These are phyloP conservation scores for Hypomecis atomaria DNA, from an alignment of 2,888 invertebrate species.

Conservation along the genomic window DNA sequence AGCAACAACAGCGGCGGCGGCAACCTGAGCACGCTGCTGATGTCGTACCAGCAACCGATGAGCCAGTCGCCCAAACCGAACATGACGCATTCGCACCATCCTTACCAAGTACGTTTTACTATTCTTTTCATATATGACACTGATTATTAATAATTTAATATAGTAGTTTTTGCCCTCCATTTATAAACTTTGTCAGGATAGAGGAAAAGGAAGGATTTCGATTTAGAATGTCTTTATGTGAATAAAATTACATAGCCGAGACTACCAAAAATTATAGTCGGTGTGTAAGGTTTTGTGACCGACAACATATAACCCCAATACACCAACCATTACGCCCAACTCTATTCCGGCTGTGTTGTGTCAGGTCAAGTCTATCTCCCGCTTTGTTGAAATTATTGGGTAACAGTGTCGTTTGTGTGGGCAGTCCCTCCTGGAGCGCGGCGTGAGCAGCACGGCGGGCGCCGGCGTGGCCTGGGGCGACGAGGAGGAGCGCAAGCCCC, in stretches of 20 bases:
- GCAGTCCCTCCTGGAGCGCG: slow-evolving; percentile 76
- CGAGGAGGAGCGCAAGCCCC: slow-evolving; percentile 85
- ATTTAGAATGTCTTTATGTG: too few relatives aligned
- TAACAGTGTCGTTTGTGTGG: slow-evolving; percentile 5
- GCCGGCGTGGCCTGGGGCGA: slow-evolving; percentile 63
- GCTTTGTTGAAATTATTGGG: background rate
- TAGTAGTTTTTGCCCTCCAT: too few relatives aligned
- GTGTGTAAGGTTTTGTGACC: too few relatives aligned
- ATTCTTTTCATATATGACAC: too few relatives aligned
- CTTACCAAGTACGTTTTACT: slow-evolving; percentile 68
- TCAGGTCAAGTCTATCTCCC: too few relatives aligned
- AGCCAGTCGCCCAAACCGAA: slow-evolving; percentile 74
- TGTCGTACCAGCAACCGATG: slow-evolving; percentile 78
- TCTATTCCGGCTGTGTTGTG: too few relatives aligned
- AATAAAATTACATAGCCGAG: too few relatives aligned
- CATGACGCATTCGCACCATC: slow-evolving; percentile 73
- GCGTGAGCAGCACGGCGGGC: slow-evolving; percentile 49
- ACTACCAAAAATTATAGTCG: too few relatives aligned
- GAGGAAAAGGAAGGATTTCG: too few relatives aligned
- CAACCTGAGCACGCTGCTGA: slow-evolving; percentile 74
- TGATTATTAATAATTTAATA: background rate
- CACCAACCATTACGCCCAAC: too few relatives aligned
- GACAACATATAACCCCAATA: too few relatives aligned
- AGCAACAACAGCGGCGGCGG: slow-evolving; percentile 62
- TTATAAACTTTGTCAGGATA: too few relatives aligned